These are phyloP conservation scores for Podotricha telesiphe DNA, from an alignment of 2,888 invertebrate species.

Conservation along the genomic window DNA sequence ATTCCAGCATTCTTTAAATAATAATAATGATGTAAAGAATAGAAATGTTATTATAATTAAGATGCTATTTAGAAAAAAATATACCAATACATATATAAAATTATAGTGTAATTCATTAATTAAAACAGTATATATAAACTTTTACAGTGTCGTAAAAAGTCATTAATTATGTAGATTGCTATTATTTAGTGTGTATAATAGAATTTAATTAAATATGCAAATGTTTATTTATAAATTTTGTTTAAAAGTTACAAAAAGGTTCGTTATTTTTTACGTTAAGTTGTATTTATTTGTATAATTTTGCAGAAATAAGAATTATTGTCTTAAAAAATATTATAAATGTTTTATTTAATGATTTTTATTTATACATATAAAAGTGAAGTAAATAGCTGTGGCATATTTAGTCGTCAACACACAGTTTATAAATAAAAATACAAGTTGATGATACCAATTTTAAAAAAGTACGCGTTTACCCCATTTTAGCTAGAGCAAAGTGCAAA, in stretches of 20 bases:
- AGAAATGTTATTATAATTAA: too few species aligned
- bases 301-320: too few species aligned
- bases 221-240: slow-evolving; percentile 18
- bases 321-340: too few species aligned
- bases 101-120: slow-evolving; percentile 14
- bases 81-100: not conserved
- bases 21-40: not conserved
- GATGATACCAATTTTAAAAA: not conserved
- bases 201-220: slow-evolving; percentile 22
- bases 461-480: not conserved
- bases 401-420: not conserved
- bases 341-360: too few species aligned
- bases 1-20: not conserved
- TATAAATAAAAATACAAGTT: not conserved
- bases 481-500: not conserved
- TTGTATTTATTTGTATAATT: not conserved
- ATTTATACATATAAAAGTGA: too few species aligned
- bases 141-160: slow-evolving; percentile 19
- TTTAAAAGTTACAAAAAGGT: not conserved
- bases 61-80: not conserved
- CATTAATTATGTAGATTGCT: slow-evolving; percentile 20
- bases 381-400: not conserved
- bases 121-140: slow-evolving; percentile 9
- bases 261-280: not conserved
- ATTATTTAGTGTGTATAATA: slow-evolving; percentile 3